A percentile compares a stretch with the other conserved stretches of the same genome.
Evolutionary conservation across 2,113 vertebrate species (phyloP).

Genomic region (Talpa occidentalis): DNA sequence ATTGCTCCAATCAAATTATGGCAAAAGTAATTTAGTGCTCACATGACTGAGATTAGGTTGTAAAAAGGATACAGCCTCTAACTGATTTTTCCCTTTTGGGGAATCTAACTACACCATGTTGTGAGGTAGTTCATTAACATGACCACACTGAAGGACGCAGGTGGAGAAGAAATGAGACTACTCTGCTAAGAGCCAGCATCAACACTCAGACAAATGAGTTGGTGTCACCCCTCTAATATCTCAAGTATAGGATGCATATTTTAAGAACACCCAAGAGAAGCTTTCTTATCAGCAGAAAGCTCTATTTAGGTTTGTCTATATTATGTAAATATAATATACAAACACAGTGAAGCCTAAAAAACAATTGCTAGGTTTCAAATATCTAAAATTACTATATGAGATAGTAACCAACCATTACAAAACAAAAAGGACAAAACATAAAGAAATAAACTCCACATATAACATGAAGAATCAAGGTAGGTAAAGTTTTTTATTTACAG

Average conservation of each 20-base stretch:
- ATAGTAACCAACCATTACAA: slow-evolving; percentile 30
- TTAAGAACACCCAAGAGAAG: slow-evolving; percentile 48
- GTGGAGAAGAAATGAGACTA: not conserved
- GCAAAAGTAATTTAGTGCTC: not conserved
- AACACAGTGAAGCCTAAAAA: slow-evolving; percentile 24
- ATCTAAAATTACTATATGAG: slow-evolving; percentile 53
- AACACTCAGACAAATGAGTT: not conserved
- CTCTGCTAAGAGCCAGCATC: not conserved
- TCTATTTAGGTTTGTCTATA: not conserved
- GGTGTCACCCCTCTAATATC: too few relatives aligned
- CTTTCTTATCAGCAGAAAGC: slow-evolving; percentile 36
- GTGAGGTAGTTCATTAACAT: not conserved
- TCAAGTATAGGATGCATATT: too few relatives aligned
- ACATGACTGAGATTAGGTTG: not conserved
- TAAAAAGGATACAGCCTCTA: not conserved
- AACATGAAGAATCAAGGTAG: slow-evolving; percentile 14
- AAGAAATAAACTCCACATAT: slow-evolving; percentile 34
- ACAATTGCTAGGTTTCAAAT: slow-evolving; percentile 49
- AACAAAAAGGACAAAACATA: not conserved
- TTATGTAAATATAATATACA: slow-evolving; percentile 45
- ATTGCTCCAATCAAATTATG: not conserved
- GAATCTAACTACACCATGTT: not conserved
- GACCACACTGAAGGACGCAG: not conserved
- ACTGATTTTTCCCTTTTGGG: not conserved
- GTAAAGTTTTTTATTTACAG: not conserved